Evolutionary conservation across 2,113 vertebrate species (phyloP), one percentile per base, ranked within the genome.

Genomic region (Chloebia gouldiae): DNA sequence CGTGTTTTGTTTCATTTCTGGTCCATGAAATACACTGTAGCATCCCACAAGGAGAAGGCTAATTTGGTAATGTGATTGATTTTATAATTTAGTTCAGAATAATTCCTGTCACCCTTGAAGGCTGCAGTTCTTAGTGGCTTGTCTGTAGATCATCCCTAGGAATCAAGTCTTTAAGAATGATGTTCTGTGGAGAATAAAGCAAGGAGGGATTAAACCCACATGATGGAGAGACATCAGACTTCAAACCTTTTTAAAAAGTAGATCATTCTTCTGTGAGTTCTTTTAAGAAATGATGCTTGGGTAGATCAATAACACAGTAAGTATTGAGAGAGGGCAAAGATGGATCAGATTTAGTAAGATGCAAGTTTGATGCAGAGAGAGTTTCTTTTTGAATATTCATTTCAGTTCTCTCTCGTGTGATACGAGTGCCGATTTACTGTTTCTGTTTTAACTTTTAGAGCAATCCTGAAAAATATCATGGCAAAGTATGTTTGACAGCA

Each of bases 261-360:
- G 37, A 19, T 37, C 1, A 6, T 33, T 45, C 11, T 59, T 56
- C 28, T 42, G 14, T 13, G 22, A 33, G 23, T 45, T 71, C 15
- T 50, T 40, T 9, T 13, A 42, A 64, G 49, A 54, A 72, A 33
- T 11, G 11, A 6, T 71, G 42, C 33, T 71, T 4, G 7, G 33
- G 22, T 17, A 54, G 57, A 10, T 25, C 0, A 4, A 0, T 31
- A 66, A 30, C 10, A 13, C 6, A 3, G 0, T 33, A 24, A 45
- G 17, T 18, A 9, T 11, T 60, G 54, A 42, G 49, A 72, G 49
- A 25, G 10, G 19, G 28, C 7, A 22, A n/a, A 20, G 30, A 76
- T 1, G 1, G 37, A 16, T 39, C 63, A 39, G 44, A 14, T 27
- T 28, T 53, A 11, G 24, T 40, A 31, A 47, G 19, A 28, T 14